Conservation (phyloP, 2,888 invertebrate genomes). For the Acanthosepion lycidas region DNA sequence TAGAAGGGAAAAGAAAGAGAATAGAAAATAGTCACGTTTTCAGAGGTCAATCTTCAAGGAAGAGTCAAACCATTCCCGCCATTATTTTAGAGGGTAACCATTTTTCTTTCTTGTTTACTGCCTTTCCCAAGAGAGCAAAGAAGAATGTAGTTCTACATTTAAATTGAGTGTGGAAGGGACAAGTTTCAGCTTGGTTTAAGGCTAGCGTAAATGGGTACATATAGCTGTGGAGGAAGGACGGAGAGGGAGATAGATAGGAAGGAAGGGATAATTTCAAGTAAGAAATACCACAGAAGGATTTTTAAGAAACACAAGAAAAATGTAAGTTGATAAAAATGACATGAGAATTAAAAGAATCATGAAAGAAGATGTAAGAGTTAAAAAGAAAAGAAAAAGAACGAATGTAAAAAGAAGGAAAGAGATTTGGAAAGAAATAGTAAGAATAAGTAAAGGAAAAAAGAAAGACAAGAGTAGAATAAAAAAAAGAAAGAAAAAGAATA, state of each 20-base stretch:
- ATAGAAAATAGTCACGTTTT: too few relatives aligned
- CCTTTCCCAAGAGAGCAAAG: too few relatives aligned
- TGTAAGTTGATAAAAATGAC: background rate
- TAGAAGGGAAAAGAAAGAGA: too few relatives aligned
- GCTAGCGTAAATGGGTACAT: too few relatives aligned
- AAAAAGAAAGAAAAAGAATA: background rate
- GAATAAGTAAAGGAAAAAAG: background rate
- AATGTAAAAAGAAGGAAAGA: background rate
- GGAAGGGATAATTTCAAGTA: background rate
- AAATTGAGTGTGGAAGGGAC: too few relatives aligned
- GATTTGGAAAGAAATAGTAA: background rate
- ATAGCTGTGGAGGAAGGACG: background rate
- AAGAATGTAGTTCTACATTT: too few relatives aligned
- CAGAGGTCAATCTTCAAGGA: too few relatives aligned
- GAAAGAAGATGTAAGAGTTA: background rate
- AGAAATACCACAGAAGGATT: background rate
- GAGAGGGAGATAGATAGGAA: background rate
- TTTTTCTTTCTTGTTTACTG: too few relatives aligned
- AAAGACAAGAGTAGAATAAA: background rate
- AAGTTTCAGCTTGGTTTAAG: too few relatives aligned
- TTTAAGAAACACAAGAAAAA: background rate
- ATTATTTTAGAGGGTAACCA: too few relatives aligned
- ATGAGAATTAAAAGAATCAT: background rate
- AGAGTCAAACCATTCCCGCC: too few relatives aligned
- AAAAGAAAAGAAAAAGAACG: background rate